Evolutionary conservation across 2,113 vertebrate genomes (phyloP), one percentile per base, ranked within the genome.

Genomic region (Sarotherodon lohbergeri): DNA sequence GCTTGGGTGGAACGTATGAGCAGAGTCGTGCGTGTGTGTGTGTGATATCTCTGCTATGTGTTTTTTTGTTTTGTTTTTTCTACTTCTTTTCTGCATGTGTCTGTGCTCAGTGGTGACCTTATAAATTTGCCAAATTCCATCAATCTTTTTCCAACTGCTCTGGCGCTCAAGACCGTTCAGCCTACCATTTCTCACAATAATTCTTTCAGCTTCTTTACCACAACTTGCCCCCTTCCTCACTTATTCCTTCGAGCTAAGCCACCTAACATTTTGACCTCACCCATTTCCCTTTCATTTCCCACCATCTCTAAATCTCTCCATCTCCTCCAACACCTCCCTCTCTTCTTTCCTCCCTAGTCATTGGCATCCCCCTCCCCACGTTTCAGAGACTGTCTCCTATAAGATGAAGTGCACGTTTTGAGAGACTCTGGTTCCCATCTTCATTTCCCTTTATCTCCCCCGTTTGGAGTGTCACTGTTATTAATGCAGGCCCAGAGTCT

Each of bases 401-500:
- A 94, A 95, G 94, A 96, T 95, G 87, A 94, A 96, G 93, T 94
- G 88, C 89, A 90, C 94, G 86, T 89, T 92, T 91, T 93, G 94
- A 92, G 88, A 95, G 92, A 95, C 90, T 91, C 90, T 89, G 92
- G 93, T 95, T 95, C 88, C 93, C 87, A 93, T 95, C 94, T 95
- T 95, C 90, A 91, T 94, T 95, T 94, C 93, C 94, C 92, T 95
- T 95, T 95, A 94, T 95, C 94, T 93, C 84, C 86, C 78, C 80
- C 56, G 83, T 92, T 93, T 88, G 85, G 89, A 90, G 81, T 94
- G 95, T 92, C 92, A 94, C 50, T 59, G 88, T 94, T 95, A 96
- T 95, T 95, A 95, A 95, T 94, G 91, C 90, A 89, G 80, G 82
- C 63, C 84, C 54, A 36, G 85, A 48, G 90, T 92, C 84, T 88